A percentile compares a stretch with the other conserved stretches of the same genome.
These are phyloP conservation scores for Aphodius sticticus DNA, from an alignment of 2,888 invertebrate species.

Conservation along the genomic window DNA sequence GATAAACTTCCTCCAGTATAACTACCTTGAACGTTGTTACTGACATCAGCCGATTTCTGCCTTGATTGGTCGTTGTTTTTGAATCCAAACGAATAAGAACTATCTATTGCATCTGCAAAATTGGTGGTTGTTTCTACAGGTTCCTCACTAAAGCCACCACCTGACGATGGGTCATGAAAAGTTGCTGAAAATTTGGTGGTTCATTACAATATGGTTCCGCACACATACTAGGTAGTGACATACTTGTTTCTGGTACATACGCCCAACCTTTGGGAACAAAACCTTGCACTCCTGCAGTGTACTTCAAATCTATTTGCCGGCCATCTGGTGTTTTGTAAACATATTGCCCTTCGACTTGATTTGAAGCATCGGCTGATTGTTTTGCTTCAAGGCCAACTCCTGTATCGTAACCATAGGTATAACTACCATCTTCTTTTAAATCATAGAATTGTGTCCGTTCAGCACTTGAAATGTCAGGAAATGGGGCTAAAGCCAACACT, in stretches of 20 bases:
- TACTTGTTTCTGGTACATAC: neutral
- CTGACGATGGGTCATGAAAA: neutral
- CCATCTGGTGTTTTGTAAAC: slow-evolving; percentile 49
- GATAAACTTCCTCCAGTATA: slow-evolving; percentile 56
- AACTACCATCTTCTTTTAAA: slow-evolving; percentile 56
- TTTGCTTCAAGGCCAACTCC: slow-evolving; percentile 54
- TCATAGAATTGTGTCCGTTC: slow-evolving; percentile 56
- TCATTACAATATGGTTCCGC: neutral
- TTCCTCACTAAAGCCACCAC: neutral
- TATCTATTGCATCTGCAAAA: slow-evolving; percentile 34
- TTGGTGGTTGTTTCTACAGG: neutral
- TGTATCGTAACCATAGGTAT: slow-evolving; percentile 53
- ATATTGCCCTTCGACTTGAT: slow-evolving; percentile 54
- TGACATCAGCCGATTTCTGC: slow-evolving; percentile 45
- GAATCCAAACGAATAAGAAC: slow-evolving; percentile 49
- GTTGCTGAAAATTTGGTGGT: neutral
- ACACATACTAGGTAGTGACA: neutral
- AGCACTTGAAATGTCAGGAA: slow-evolving; percentile 52
- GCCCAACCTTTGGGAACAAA: slow-evolving; percentile 48
- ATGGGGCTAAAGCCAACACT: slow-evolving; percentile 49
- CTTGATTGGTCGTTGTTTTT: slow-evolving; percentile 45
- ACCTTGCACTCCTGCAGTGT: slow-evolving; percentile 53
- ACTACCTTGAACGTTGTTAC: slow-evolving; percentile 49
- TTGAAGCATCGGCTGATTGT: slow-evolving; percentile 52
- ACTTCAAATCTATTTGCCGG: slow-evolving; percentile 48